Percentiles rank a stretch among this genome's conserved stretches.
Evolutionary conservation across 2,113 vertebrate genomes (phyloP).

Genomic region (Aspidoscelis tigris): DNA sequence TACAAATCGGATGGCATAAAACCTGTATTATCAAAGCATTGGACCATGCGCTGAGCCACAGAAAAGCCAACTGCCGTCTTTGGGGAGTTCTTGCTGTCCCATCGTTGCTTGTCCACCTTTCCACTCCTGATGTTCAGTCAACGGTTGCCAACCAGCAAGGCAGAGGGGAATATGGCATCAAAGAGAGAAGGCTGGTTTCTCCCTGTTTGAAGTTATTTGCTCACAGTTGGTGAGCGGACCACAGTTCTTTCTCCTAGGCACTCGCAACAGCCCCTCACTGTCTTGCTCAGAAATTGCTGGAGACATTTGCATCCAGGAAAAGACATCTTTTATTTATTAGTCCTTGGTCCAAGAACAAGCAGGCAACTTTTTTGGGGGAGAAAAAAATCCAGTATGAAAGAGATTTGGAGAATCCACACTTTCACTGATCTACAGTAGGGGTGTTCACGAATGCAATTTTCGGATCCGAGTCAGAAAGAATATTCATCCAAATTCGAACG

Average conservation of each 20-base stretch:
- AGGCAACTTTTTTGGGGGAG: not conserved
- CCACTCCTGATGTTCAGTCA: not conserved
- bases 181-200: conserved; percentile 50
- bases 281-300: conserved; percentile 68
- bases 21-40: too few species aligned
- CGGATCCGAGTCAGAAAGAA: too few species aligned
- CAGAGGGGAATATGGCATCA: conserved; percentile 19
- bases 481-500: too few species aligned
- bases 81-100: not conserved
- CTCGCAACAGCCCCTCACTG: conserved; percentile 62
- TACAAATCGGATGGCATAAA: too few species aligned
- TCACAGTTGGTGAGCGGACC: conserved; percentile 64
- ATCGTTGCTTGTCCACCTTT: conserved; percentile 3
- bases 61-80: too few species aligned
- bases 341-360: conserved; percentile 53
- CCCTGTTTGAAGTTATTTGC: conserved; percentile 55
- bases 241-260: conserved; percentile 46
- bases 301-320: conserved; percentile 45
- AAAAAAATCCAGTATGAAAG: not conserved
- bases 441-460: too few species aligned
- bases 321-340: conserved; percentile 82
- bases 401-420: not conserved
- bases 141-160: not conserved
- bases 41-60: too few species aligned
- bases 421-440: too few species aligned